These are phyloP conservation scores for Tinea trinotella DNA, from an alignment of 2,888 invertebrate genomes.

Conservation along the genomic window DNA sequence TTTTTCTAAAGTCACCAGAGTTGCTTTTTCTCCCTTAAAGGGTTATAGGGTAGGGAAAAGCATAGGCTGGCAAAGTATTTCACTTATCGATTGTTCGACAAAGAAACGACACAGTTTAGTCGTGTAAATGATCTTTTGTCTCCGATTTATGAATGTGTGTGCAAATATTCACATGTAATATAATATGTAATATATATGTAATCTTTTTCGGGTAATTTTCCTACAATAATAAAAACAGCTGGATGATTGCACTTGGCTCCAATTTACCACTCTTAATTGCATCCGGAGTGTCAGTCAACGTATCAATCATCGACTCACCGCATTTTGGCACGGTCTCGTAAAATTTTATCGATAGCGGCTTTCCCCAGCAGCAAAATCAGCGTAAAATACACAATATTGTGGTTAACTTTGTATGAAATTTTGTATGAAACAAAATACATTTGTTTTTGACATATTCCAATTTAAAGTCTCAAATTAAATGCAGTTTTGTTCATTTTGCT, in stretches of 20 bases:
- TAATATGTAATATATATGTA: too few species aligned
- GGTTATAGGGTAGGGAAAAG: too few species aligned
- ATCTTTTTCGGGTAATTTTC: too few species aligned
- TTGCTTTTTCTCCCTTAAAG: too few species aligned
- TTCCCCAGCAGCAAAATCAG: neutral
- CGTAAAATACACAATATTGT: neutral
- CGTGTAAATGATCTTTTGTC: too few species aligned
- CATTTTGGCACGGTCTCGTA: neutral
- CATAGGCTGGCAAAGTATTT: too few species aligned
- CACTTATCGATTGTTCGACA: too few species aligned
- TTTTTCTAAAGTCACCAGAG: too few species aligned
- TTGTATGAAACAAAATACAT: neutral
- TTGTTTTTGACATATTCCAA: neutral
- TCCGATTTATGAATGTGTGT: too few species aligned
- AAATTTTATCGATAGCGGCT: neutral
- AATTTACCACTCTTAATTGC: slow-evolving; percentile 1
- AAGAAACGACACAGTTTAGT: too few species aligned
- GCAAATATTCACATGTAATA: too few species aligned
- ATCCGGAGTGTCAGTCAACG: neutral
- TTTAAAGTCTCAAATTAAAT: neutral
- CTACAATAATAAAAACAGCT: neutral
- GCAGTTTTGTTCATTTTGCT: too few species aligned
- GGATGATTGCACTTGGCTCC: neutral
- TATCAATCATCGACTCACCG: slow-evolving; percentile 1
- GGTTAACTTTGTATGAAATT: neutral